A percentile compares a stretch with the other conserved stretches of the same genome.
phyloP scores from a whole-genome alignment of 2,113 vertebrate genomes.

The Clupea harengus region DNA sequence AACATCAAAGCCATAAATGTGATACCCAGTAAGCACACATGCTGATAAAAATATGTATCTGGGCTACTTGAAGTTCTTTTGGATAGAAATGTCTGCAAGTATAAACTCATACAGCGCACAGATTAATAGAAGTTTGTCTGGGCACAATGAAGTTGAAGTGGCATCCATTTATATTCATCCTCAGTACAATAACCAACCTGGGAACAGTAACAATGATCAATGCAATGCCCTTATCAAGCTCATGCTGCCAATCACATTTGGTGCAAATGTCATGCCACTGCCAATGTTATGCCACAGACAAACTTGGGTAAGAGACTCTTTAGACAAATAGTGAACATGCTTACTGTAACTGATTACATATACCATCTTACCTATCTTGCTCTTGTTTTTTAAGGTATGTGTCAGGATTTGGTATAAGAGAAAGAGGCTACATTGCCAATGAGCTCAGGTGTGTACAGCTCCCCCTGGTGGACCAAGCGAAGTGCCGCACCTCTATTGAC shows the following conservation, averaged over 20 bases:
- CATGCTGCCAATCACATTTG: slow-evolving; percentile 44
- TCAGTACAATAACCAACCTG: slow-evolving; percentile 26
- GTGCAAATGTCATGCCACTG: slow-evolving; percentile 59
- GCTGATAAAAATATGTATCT: too few relatives aligned
- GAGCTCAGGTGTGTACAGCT: slow-evolving; percentile 76
- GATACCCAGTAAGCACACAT: too few relatives aligned
- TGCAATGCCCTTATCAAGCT: slow-evolving; percentile 66
- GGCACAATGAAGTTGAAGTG: slow-evolving; percentile 19
- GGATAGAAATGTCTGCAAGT: too few relatives aligned
- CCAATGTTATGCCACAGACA: not conserved
- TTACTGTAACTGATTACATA: rapidly evolving
- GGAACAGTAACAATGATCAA: slow-evolving; percentile 29
- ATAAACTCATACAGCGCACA: too few relatives aligned
- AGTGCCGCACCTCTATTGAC: slow-evolving; percentile 76
- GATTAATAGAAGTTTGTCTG: slow-evolving; percentile 26
- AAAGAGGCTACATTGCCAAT: slow-evolving; percentile 58
- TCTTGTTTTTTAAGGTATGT: slow-evolving; percentile 23
- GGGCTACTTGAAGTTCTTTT: too few relatives aligned
- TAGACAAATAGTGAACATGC: too few relatives aligned
- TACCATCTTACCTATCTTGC: slow-evolving; percentile 29
- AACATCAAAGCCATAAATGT: too few relatives aligned
- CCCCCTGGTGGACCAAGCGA: slow-evolving; percentile 68
- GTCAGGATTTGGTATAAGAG: slow-evolving; percentile 37
- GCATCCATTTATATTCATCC: slow-evolving; percentile 56
- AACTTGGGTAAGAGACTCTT: slow-evolving; percentile 53